Base-by-base conservation (phyloP, 2,797 vertebrate species). In the Smutsia temminckii region DNA sequence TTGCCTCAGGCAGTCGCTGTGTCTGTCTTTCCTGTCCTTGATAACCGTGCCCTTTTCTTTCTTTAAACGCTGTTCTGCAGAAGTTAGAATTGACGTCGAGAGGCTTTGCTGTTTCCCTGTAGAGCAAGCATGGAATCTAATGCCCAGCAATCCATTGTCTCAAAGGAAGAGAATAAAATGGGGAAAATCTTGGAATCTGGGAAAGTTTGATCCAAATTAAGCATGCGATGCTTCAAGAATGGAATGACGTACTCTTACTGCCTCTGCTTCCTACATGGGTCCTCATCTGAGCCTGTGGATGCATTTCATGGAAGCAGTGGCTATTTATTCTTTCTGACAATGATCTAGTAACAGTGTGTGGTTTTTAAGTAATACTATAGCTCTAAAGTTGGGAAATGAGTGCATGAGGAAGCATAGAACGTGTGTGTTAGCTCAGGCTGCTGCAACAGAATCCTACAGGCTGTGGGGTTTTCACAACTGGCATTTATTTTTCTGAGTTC, bases 121-220 rank as follows among this genome's bases (percentile, higher is more conserved):
- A 42, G 0, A 10, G n/a, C 1, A 10, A 25, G 32, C 81, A 9
- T 8, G 40, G 29, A 17, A 20, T 75, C 0, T 0, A 6, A 21
- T 1, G 2, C 25, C 23, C 3, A 3, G 40, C 2, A 2, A 14
- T 32, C 13, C 7, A 2, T 5, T 55, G 75, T 57, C 61, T 51
- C 9, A 21, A 21, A 23, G 6, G 27, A 27, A 4, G 61, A 12
- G 4, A n/a, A 13, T 51, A 1, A n/a, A 79, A 88, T 27, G n/a
- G 51, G 64, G 34, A 9, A 53, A 14, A 46, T 18, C 8, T 0
- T 32, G 3, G 23, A 17, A 6, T 17, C 46, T 46, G 46, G 46
- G 4, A 4, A 0, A 0, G 4, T 40, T 85, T 0, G 14, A 29
- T 29, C 8, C 34, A 32, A 25, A 49, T n/a, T 0, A 1, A 8